phyloP scores from a whole-genome alignment of 2,113 vertebrate genomes.

The Pterocles gutturalis region DNA sequence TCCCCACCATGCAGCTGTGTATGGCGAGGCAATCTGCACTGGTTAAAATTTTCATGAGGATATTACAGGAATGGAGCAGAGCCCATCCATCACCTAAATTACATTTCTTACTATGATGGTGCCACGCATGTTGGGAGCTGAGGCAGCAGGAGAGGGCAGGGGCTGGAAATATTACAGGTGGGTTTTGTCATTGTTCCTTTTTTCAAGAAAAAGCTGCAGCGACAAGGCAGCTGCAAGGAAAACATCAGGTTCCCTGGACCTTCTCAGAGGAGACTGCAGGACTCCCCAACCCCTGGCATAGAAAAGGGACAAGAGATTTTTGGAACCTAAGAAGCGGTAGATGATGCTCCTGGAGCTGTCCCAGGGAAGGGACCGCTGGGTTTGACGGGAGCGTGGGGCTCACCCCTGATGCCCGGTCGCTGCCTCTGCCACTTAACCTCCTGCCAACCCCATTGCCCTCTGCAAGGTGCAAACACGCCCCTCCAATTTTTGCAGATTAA shows the following conservation, averaged over 20 bases:
- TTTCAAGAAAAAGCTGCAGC: not conserved
- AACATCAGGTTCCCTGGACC: not conserved
- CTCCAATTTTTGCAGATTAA: not conserved
- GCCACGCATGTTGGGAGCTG: not conserved
- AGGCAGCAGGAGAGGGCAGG: not conserved
- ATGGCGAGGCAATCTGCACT: not conserved
- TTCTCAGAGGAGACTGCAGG: accelerated
- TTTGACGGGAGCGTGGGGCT: not conserved
- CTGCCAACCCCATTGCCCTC: not conserved
- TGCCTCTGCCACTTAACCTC: not conserved
- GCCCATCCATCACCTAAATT: not conserved
- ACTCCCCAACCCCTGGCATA: no score
- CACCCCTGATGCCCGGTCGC: accelerated
- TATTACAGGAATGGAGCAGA: not conserved
- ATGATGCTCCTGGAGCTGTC: not conserved
- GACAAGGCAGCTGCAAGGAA: accelerated
- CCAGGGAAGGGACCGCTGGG: not conserved
- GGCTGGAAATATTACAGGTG: not conserved
- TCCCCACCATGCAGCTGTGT: not conserved
- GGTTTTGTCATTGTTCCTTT: not conserved
- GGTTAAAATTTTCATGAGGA: not conserved
- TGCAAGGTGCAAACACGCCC: not conserved
- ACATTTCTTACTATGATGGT: not conserved
- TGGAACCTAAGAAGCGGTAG: accelerated
- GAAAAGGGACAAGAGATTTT: no score